Base-by-base conservation (phyloP, 2,113 vertebrate species). In the Apeltes quadracus region DNA sequence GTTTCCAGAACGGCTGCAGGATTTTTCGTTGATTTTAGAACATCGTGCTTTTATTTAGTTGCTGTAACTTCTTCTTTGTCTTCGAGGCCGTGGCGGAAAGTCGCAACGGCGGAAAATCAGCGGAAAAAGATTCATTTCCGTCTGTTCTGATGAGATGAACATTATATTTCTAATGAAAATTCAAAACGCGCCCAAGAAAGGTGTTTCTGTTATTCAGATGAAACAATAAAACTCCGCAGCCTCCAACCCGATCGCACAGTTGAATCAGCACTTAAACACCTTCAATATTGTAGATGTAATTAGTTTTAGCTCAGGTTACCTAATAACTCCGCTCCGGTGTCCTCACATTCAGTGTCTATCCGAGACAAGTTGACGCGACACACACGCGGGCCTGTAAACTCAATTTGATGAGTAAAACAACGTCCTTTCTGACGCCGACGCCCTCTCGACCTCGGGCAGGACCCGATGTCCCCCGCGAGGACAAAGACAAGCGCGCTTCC, bases 401-500 rank as follows among this genome's bases (percentile, higher is more conserved):
- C 20, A 38, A 38, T 38, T 23, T 23, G 32, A 65, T 23, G 32
- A 3, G n/a, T 36, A 53, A 25, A 54, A 53, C 1, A 15, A 54
- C 22, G 50, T 48, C 34, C 41, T 20, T 15, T 20, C 23, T 58
- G 38, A n/a, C n/a, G n/a, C n/a, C n/a, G n/a, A n/a, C 23, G 2
- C 29, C 50, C 39, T 12, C 62, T 44, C 43, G 1, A 15, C 51
- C 34, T 61, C 20, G 2, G 46, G 34, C 58, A 12, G 32, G 41
- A 69, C 67, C 67, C 34, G 36, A 5, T 39, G 32, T 8, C 36
- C 29, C 71, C 57, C 36, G 59, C 50, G 20, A 22, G 22, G 62
- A 22, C 48, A 50, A 50, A 50, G n/a, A 22, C 55, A 53, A 72
- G 38, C 7, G n/a, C 25, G 20, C 64, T 78, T 82, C 79, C 79